Evolutionary conservation across 2,888 invertebrate genomes (phyloP).

Genomic region (Lasius platythorax): DNA sequence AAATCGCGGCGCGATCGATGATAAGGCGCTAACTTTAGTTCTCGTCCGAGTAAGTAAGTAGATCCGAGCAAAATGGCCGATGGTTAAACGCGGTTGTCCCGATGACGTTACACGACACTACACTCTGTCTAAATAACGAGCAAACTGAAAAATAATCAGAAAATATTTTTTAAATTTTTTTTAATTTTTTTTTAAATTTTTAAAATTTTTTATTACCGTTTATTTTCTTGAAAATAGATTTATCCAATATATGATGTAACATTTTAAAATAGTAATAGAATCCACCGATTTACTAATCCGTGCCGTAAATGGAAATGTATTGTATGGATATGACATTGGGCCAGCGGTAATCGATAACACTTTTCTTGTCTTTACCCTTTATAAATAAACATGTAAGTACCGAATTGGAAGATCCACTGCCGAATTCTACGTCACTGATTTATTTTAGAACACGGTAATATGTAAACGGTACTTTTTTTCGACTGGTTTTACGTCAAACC

Average conservation of each 20-base stretch:
- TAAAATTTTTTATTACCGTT: neutral
- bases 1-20: slow-evolving; percentile 49
- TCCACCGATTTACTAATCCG: neutral
- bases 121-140: neutral
- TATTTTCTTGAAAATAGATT: neutral
- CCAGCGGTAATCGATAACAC: slow-evolving; percentile 5
- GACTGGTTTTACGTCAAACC: neutral
- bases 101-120: neutral
- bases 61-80: slow-evolving; percentile 3
- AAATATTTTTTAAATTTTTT: neutral
- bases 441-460: neutral
- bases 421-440: slow-evolving; percentile 19
- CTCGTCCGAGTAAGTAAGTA: slow-evolving; percentile 6
- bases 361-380: neutral
- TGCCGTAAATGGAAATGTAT: neutral
- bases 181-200: neutral
- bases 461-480: neutral
- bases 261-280: neutral
- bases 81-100: neutral
- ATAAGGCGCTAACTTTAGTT: slow-evolving; percentile 34
- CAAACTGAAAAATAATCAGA: neutral
- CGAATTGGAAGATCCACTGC: neutral
- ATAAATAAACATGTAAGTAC: slow-evolving; percentile 21
- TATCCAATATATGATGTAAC: neutral
- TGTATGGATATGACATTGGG: neutral